A percentile compares a stretch with the other conserved stretches of the same genome.
phyloP scores from a whole-genome alignment of 2,888 invertebrate species.

The Watsonalla cultraria region DNA sequence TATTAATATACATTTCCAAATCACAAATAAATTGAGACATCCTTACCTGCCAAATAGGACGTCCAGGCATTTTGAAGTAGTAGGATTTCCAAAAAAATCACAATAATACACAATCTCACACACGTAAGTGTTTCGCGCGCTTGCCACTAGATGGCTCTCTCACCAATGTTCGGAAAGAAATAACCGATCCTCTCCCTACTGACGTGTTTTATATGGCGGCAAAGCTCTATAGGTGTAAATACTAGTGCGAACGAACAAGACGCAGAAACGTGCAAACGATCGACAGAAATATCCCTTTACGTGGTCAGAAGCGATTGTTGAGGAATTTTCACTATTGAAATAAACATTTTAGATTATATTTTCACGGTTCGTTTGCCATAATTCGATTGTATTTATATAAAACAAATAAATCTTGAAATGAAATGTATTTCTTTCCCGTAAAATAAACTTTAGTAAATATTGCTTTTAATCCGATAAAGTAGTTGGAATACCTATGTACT shows the following conservation, averaged over 20 bases:
- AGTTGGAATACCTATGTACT: too few relatives aligned
- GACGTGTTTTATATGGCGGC: slow-evolving; percentile 75
- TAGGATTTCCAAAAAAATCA: slow-evolving; percentile 40
- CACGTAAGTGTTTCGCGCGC: slow-evolving; percentile 49
- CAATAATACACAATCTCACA: slow-evolving; percentile 46
- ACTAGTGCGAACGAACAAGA: slow-evolving; percentile 65
- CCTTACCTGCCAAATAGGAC: slow-evolving; percentile 86
- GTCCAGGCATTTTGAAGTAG: slow-evolving; percentile 82
- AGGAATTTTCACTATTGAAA: slow-evolving; percentile 32
- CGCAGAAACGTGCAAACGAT: slow-evolving; percentile 58
- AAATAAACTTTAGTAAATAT: too few relatives aligned
- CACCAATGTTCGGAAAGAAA: slow-evolving; percentile 71
- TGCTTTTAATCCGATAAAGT: too few relatives aligned
- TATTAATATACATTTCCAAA: background rate
- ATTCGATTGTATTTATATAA: background rate
- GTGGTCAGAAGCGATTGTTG: slow-evolving; percentile 43
- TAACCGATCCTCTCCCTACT: slow-evolving; percentile 69
- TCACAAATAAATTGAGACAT: background rate
- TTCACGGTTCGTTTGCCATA: background rate
- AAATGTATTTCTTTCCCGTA: too few relatives aligned
- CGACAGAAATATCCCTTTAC: slow-evolving; percentile 70
- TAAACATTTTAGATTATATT: slow-evolving; percentile 13
- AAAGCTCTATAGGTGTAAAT: slow-evolving; percentile 61
- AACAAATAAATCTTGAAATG: too few relatives aligned
- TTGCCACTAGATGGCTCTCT: slow-evolving; percentile 74